Conservation (phyloP, 92 coral and sea anemone species). For the Epizoanthus ramosus region DNA sequence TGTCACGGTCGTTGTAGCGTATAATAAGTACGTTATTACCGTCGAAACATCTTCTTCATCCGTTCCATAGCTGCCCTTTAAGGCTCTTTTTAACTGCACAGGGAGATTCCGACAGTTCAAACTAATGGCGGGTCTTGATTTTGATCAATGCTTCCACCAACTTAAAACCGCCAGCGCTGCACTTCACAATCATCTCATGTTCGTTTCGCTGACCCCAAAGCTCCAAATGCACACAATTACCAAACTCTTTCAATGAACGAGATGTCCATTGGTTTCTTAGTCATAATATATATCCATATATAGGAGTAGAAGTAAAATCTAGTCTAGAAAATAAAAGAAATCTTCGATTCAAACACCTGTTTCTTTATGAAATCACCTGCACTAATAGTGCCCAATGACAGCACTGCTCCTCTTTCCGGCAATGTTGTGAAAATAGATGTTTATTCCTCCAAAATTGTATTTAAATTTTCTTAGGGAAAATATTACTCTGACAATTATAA, state of each 20-base stretch:
- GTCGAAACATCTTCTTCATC: conserved; percentile 24
- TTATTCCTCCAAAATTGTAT: background rate
- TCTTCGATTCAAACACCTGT: conserved; percentile 17
- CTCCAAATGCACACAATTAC: conserved; percentile 2
- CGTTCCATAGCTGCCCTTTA: conserved; percentile 18
- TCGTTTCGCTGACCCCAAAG: conserved; percentile 7
- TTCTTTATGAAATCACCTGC: conserved; percentile 9
- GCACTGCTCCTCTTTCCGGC: background rate
- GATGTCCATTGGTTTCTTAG: conserved; percentile 17
- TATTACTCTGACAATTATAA: background rate
- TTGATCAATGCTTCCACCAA: conserved; percentile 1
- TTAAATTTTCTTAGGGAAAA: background rate
- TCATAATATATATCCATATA: conserved; percentile 11
- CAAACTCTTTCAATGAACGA: background rate
- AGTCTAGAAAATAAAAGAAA: conserved; percentile 17
- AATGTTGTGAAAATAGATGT: background rate
- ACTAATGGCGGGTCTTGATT: background rate
- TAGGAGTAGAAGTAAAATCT: conserved; percentile 1
- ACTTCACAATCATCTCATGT: conserved; percentile 3
- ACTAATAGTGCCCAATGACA: conserved; percentile 13
- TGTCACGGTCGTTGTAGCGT: background rate
- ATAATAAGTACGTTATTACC: conserved; percentile 20
- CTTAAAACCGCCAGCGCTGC: conserved; percentile 15
- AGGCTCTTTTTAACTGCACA: background rate
- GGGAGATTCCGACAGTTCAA: background rate